Percentiles rank a stretch among this genome's conserved stretches.
These are phyloP conservation scores for Melipona beecheii DNA, from an alignment of 2,888 invertebrate genomes.

Conservation along the genomic window DNA sequence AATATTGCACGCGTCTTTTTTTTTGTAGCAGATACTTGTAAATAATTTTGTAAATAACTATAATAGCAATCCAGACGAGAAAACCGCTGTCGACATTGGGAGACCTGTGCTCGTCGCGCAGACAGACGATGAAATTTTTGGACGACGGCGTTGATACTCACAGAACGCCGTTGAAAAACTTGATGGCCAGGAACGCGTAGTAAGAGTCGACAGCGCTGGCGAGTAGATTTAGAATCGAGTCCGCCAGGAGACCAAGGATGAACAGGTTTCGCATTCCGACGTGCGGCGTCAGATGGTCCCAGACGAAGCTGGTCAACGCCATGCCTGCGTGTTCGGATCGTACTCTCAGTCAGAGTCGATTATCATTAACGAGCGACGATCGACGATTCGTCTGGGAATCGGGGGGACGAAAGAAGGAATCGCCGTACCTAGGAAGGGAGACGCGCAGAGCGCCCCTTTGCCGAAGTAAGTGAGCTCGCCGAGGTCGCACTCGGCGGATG, in stretches of 20 bases:
- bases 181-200: conserved; percentile 88
- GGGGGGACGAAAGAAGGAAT: neutral
- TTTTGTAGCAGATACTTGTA: no score
- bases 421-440: conserved; percentile 88
- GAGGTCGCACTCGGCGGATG: conserved; percentile 91
- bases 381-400: no score
- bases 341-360: no score
- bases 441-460: conserved; percentile 90
- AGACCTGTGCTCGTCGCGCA: no score
- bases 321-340: conserved; percentile 86
- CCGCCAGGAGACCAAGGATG: conserved; percentile 87
- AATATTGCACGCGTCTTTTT: no score
- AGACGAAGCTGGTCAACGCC: conserved; percentile 90
- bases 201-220: conserved; percentile 89
- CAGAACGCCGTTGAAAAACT: conserved; percentile 91
- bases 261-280: conserved; percentile 89
- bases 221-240: conserved; percentile 87
- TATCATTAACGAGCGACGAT: no score
- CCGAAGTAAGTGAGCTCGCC: conserved; percentile 87
- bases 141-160: conserved; percentile 84
- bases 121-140: no score
- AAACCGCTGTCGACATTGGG: no score
- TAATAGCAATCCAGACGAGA: no score
- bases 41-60: no score
- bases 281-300: conserved; percentile 91